A percentile compares a stretch with the other conserved stretches of the same genome.
Conservation (phyloP, 2,888 invertebrate species). For the Chironomus riparius region DNA sequence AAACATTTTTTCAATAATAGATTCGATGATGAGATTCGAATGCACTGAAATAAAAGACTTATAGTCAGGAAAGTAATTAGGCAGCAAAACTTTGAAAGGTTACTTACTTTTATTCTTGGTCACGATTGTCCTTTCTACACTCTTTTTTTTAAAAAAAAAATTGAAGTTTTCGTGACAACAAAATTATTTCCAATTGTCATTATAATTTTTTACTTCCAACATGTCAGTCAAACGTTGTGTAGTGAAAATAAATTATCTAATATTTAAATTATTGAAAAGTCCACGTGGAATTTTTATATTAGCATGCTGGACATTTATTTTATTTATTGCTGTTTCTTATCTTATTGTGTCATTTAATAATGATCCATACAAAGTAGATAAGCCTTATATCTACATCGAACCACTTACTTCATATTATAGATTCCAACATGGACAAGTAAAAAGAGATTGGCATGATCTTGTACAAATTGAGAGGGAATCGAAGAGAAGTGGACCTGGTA, state of each 20-base stretch:
- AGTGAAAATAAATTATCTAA: background rate
- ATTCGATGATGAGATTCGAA: too few relatives aligned
- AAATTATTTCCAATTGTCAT: background rate
- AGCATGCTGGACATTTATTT: too few relatives aligned
- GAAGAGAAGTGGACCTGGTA: constrained; percentile 44
- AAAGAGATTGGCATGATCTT: constrained; percentile 74
- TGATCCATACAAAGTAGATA: constrained; percentile 12
- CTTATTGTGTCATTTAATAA: constrained; percentile 4
- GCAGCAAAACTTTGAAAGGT: too few relatives aligned
- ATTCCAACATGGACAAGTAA: constrained; percentile 36
- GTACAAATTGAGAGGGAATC: constrained; percentile 53
- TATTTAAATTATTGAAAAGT: background rate
- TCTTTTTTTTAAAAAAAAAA: too few relatives aligned
- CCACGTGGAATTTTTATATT: background rate
- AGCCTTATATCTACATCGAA: constrained; percentile 22
- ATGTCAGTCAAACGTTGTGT: background rate
- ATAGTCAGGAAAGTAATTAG: too few relatives aligned
- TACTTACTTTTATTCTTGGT: too few relatives aligned
- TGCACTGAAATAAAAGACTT: too few relatives aligned
- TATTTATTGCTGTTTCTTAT: background rate
- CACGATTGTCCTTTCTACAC: too few relatives aligned
- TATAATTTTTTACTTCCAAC: too few relatives aligned
- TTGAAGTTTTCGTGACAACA: background rate
- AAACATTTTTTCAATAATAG: too few relatives aligned
- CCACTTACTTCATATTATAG: constrained; percentile 11